A percentile compares a stretch with the other conserved stretches of the same genome.
phyloP scores from a whole-genome alignment of 2,888 invertebrate genomes.

The Syritta pipiens region DNA sequence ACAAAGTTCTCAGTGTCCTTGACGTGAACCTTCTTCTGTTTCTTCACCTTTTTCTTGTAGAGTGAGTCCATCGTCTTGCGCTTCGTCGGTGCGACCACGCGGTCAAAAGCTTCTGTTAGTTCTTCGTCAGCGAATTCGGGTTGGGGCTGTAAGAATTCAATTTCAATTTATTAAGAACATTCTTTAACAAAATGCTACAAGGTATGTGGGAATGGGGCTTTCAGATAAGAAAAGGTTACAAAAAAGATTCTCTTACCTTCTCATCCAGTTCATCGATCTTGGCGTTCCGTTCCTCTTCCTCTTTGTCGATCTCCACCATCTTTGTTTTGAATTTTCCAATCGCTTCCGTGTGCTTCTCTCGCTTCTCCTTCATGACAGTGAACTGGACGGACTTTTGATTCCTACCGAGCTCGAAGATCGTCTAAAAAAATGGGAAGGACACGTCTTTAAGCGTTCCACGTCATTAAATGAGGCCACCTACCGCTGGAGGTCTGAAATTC shows the following conservation, averaged over 20 bases:
- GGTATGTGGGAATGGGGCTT: no score
- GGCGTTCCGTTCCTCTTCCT: conserved; percentile 72
- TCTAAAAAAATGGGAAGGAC: no score
- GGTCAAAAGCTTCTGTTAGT: conserved; percentile 81
- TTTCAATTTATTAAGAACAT: no score
- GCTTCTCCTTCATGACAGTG: conserved; percentile 92
- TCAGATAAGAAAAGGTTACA: background rate
- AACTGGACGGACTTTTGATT: conserved; percentile 89
- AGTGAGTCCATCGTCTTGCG: conserved; percentile 81
- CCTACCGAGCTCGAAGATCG: conserved; percentile 94
- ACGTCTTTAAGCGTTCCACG: background rate
- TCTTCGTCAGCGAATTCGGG: conserved; percentile 80
- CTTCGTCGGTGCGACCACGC: conserved; percentile 81
- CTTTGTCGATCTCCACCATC: conserved; percentile 75
- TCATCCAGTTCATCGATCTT: conserved; percentile 49
- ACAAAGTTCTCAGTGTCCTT: conserved; percentile 91
- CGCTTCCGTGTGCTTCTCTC: conserved; percentile 84
- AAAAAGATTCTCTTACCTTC: background rate
- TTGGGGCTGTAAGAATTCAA: conserved; percentile 70
- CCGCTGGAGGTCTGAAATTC: conserved; percentile 76
- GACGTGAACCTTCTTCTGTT: conserved; percentile 79
- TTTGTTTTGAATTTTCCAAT: conserved; percentile 79
- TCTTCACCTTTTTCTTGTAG: conserved; percentile 82
- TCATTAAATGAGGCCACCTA: no score
- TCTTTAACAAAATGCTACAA: background rate